Evolutionary conservation across 1,140 invertebrate species (phyloP).

Genomic region (Lucilia sericata): DNA sequence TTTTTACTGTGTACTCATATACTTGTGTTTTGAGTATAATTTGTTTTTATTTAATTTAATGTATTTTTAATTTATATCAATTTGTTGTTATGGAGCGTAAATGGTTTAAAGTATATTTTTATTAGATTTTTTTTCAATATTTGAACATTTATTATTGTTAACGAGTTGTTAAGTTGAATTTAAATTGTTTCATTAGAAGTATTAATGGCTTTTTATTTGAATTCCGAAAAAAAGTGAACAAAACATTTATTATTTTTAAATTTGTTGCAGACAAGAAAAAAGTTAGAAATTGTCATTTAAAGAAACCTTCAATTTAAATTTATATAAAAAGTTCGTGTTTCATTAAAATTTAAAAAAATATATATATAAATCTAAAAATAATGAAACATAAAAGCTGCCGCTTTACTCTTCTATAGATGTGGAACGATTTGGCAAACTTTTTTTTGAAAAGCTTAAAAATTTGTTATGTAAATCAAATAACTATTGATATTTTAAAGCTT

Average conservation of each 20-base stretch:
- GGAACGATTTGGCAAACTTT: too few species aligned
- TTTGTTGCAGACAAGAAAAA: not conserved
- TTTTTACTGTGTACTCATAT: not conserved
- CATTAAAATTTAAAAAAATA: not conserved
- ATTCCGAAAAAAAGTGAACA: not conserved
- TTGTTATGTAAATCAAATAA: too few species aligned
- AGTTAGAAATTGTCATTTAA: not conserved
- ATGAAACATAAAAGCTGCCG: not conserved
- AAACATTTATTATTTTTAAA: not conserved
- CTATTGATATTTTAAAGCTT: too few species aligned
- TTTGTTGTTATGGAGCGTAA: conserved; percentile 12
- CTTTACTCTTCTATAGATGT: too few species aligned
- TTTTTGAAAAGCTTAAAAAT: too few species aligned
- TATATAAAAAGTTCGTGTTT: not conserved
- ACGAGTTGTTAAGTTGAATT: not conserved
- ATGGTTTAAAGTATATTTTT: not conserved
- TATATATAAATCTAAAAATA: not conserved
- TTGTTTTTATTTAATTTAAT: conserved; percentile 66
- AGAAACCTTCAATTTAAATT: not conserved
- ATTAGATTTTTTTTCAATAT: not conserved
- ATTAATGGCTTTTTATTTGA: not conserved
- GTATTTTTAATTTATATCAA: conserved; percentile 43
- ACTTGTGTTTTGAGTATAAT: not conserved
- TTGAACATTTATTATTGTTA: not conserved
- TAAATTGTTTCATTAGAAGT: conserved; percentile 6